Conservation (phyloP, 2,113 vertebrate species). For the Chinchilla lanigera region DNA sequence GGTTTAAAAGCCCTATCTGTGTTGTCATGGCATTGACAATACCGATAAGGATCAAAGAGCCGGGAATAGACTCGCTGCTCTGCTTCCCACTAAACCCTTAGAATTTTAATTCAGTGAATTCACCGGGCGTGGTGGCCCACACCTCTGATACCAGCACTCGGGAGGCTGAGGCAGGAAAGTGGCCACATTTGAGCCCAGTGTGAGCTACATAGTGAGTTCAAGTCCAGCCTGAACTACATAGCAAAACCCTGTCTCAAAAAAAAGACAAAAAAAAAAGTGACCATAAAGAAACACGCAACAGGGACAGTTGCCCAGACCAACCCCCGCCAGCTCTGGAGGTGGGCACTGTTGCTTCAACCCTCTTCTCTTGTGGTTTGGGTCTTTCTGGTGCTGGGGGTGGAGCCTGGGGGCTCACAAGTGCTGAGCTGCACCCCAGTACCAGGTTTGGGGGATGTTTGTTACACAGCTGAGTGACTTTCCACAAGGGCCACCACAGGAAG, state of each 20-base stretch:
- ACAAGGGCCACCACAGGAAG: background rate
- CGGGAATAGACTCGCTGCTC: background rate
- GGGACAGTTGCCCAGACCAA: background rate
- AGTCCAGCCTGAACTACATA: background rate
- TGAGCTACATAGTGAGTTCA: background rate
- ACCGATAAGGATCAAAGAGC: conserved; percentile 40
- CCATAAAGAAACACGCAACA: background rate
- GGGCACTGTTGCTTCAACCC: background rate
- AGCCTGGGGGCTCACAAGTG: background rate
- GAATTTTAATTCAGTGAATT: background rate
- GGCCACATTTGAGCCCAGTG: background rate
- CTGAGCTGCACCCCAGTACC: background rate
- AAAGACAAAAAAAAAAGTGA: background rate
- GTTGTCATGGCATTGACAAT: conserved; percentile 52
- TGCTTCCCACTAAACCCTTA: background rate
- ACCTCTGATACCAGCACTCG: background rate
- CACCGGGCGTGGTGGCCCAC: background rate
- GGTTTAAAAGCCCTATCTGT: background rate
- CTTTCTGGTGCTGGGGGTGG: background rate
- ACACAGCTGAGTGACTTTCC: background rate
- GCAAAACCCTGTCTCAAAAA: background rate
- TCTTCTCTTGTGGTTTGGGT: background rate
- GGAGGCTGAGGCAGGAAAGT: background rate
- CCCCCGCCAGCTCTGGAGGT: background rate
- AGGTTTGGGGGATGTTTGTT: background rate